phyloP scores from a whole-genome alignment of 1,140 invertebrate species.

The Platyscapa corneri region DNA sequence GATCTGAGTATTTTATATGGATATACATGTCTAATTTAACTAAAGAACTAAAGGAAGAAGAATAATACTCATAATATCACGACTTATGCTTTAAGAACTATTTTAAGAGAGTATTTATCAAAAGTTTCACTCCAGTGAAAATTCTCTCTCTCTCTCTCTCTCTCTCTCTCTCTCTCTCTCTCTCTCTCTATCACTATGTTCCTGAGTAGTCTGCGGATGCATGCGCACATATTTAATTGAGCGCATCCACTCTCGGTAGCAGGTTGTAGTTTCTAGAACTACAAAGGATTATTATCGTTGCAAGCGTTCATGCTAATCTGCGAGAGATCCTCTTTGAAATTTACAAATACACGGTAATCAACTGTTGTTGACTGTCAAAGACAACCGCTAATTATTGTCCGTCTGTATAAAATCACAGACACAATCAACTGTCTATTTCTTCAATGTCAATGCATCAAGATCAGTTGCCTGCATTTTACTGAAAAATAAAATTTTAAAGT shows the following conservation, averaged over 20 bases:
- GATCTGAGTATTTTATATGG: too few relatives aligned
- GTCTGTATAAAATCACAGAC: too few relatives aligned
- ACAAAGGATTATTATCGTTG: conserved; percentile 53
- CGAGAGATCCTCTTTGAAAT: conserved; percentile 41
- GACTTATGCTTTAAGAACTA: too few relatives aligned
- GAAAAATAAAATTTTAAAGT: neutral
- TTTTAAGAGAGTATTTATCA: too few relatives aligned
- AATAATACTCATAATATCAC: too few relatives aligned
- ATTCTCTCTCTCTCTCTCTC: too few relatives aligned
- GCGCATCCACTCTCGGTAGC: neutral
- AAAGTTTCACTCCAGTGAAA: too few relatives aligned
- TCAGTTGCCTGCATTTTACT: neutral
- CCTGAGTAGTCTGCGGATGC: too few relatives aligned
- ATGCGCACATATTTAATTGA: neutral
- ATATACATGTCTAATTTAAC: too few relatives aligned
- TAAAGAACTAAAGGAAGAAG: too few relatives aligned
- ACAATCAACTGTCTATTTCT: neutral
- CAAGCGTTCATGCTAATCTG: conserved; percentile 52
- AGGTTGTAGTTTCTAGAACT: neutral
- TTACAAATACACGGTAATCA: neutral
- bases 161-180: too few relatives aligned
- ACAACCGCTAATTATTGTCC: conserved; percentile 27
- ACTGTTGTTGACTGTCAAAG: conserved; percentile 1
- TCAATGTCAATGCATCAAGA: conserved; percentile 21
- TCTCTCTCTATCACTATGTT: too few relatives aligned